Evolutionary conservation across 1,140 invertebrate species (phyloP), one percentile per base, ranked within the genome.

Genomic region (Apocrypta bakeri): DNA sequence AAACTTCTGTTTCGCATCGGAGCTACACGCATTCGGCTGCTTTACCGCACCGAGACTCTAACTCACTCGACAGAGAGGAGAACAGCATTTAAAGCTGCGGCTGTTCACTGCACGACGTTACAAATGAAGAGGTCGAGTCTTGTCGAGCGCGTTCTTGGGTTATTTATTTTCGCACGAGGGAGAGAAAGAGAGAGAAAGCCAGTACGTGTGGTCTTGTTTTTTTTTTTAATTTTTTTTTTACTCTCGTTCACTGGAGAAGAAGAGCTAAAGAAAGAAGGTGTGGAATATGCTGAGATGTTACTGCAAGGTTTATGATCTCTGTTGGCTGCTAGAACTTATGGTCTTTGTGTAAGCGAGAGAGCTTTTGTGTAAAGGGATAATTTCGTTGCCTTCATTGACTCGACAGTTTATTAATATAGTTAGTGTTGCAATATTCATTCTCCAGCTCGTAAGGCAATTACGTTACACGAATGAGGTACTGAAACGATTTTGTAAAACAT

Each of bases 161-260:
- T 80, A 80, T 80, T 80, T 80, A 80, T 73, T 73, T 40, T 24
- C 33, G n/a, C n/a, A 8, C 11, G 48, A 66, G 27, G 63, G 48
- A 56, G 48, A 48, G 42, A 21, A 17, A n/a, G n/a, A n/a, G n/a
- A n/a, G n/a, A n/a, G n/a, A n/a, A n/a, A n/a, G n/a, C 42, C 0
- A 17, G 14, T 48, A 21, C 6, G 48, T 48, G 14, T 48, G 48
- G 3, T 37, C 33, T 37, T 9, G 2, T 9, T 37, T 9, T 37
- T 37, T 37, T 9, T 37, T 9, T 37, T 9, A 37, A 2, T 37
- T 9, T 37, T 4, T 37, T 9, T 37, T 9, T 37, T 3, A 14
- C 27, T 31, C 17, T 31, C 3, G 2, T 1, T 74, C 14, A 1
- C 42, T 48, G 14, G 4, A 21, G 42, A 21, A 17, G 14, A 21